These are phyloP conservation scores for Campylomormyrus tamandua DNA, from an alignment of 2,113 vertebrate genomes.

Conservation along the genomic window DNA sequence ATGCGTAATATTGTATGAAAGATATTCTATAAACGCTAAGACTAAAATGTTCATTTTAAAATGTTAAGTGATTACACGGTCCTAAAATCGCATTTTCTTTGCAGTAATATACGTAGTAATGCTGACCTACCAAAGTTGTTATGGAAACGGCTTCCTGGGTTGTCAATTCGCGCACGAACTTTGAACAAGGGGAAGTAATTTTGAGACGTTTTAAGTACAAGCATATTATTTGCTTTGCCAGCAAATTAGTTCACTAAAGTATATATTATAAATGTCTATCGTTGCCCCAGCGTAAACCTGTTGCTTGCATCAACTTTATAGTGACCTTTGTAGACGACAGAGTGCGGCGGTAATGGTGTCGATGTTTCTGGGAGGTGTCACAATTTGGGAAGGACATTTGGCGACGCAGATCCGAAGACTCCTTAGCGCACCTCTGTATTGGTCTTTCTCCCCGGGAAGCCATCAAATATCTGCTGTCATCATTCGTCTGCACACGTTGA, in stretches of 20 bases:
- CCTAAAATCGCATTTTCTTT: not conserved
- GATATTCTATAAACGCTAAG: not conserved
- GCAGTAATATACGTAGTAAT: not conserved
- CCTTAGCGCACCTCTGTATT: not conserved
- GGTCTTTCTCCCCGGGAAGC: not conserved
- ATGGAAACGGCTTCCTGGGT: not conserved
- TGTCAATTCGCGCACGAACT: not conserved
- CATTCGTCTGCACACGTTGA: not conserved
- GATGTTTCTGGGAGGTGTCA: constrained; percentile 3
- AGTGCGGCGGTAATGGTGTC: not conserved
- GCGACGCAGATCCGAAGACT: not conserved
- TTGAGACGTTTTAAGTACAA: not conserved
- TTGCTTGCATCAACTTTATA: not conserved
- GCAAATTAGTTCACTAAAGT: not conserved
- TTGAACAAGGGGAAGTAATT: not conserved
- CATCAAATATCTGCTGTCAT: not conserved
- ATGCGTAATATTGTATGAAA: not conserved
- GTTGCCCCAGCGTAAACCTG: not conserved
- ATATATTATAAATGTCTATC: not conserved
- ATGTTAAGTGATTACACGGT: not conserved
- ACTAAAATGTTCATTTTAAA: not conserved
- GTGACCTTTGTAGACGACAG: not conserved
- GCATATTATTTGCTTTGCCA: not conserved
- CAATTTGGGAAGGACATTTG: not conserved
- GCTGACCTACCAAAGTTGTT: not conserved